Evolutionary conservation across 2,888 invertebrate genomes (phyloP), one percentile per base, ranked within the genome.

Genomic region (Phragmatobia fuliginosa): DNA sequence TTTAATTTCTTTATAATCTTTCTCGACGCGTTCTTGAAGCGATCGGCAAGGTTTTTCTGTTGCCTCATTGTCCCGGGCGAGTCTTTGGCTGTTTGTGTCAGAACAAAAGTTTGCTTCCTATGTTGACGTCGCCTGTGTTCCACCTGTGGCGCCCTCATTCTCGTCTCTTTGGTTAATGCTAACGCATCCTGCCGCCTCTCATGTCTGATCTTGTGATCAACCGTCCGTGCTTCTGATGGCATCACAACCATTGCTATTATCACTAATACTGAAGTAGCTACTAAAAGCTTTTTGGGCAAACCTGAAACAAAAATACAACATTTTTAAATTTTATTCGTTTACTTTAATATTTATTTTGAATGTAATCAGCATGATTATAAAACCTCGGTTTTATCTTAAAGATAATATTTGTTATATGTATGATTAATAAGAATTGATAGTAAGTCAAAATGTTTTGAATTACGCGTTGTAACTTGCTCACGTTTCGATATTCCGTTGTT

Each of bases 281-380:
- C 91, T 90, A 94, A 91, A 88, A 94, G 94, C 94, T 91, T 94
- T 92, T 93, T 95, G 88, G 93, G 89, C 92, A 94, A 94, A 94
- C 92, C 95, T 95, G 94, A 87, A 93, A 94, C 71, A 80, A 81
- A 87, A 68, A 83, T 25, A 67, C 18, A n/a, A 32, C 64, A 52
- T 25, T 32, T 76, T 73, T 72, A 33, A 21, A 16, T 58, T 62
- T 49, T 65, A 66, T 33, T 59, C 21, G 31, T 45, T 36, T 31
- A 60, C 36, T 21, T 38, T 64, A 59, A 32, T 58, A 38, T 58
- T 49, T 58, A 10, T 45, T 36, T n/a, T 64, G 59, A 60, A 68
- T 25, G 65, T 68, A 61, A 74, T 74, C 62, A 59, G 61, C 64
- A 65, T 68, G 28, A 64, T 33, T 32, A 32, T 52, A 65, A 38